phyloP scores from a whole-genome alignment of 37 sponge, comb jelly and placozoan species.

The Halisarca cf. caerulea region DNA sequence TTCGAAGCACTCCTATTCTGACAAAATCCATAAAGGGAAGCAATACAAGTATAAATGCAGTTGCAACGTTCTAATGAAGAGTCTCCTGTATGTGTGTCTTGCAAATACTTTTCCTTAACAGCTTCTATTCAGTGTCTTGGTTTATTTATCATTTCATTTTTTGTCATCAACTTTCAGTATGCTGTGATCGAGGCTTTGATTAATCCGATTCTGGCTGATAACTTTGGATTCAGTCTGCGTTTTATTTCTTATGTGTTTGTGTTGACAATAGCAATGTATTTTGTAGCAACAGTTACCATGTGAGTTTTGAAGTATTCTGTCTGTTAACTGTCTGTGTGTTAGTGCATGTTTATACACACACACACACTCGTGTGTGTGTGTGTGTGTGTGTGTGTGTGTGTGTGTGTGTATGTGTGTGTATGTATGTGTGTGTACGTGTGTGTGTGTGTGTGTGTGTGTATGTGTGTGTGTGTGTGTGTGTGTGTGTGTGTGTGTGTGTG shows the following conservation, averaged over 20 bases:
- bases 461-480: too few species aligned
- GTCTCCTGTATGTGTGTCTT: too few species aligned
- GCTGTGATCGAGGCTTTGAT: conserved; percentile 56
- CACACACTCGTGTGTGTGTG: not conserved
- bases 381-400: too few species aligned
- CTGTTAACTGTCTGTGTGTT: too few species aligned
- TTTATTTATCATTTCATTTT: conserved; percentile 30
- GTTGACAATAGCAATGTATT: not conserved
- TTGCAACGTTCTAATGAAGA: too few species aligned
- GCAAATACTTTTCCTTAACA: too few species aligned
- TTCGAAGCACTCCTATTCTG: too few species aligned
- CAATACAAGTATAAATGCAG: too few species aligned
- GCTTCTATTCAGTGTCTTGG: not conserved
- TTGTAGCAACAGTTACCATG: not conserved
- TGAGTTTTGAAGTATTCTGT: conserved; percentile 27
- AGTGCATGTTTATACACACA: not conserved
- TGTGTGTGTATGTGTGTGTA: not conserved
- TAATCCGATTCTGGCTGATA: conserved; percentile 64
- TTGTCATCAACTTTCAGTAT: conserved; percentile 31
- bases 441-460: not conserved
- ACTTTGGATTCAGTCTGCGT: conserved; percentile 54
- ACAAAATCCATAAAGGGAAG: too few species aligned
- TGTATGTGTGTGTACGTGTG: not conserved
- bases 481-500: not conserved
- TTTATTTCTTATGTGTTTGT: conserved; percentile 35